phyloP scores from a whole-genome alignment of 2,888 invertebrate species.

The Amiota communis region DNA sequence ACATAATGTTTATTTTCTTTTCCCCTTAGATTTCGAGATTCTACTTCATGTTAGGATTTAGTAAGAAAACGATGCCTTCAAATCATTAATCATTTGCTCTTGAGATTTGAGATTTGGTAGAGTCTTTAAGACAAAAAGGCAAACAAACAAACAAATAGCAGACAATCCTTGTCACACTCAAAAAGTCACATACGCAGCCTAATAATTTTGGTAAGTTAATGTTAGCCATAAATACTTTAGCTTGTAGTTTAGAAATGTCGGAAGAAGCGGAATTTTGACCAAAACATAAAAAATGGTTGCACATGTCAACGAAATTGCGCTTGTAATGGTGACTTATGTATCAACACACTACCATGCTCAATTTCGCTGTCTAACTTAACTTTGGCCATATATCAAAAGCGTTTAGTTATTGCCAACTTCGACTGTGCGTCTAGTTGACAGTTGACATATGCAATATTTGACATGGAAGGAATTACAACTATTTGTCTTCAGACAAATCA shows the following conservation, averaged over 20 bases:
- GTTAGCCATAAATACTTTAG: slow-evolving; percentile 3
- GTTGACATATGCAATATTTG: slow-evolving; percentile 63
- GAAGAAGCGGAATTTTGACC: slow-evolving; percentile 50
- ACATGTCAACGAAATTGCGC: slow-evolving; percentile 48
- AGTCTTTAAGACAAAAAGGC: slow-evolving; percentile 2
- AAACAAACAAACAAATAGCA: not conserved
- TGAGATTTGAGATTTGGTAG: slow-evolving; percentile 1
- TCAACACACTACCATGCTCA: not conserved
- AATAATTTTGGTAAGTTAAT: slow-evolving; percentile 15
- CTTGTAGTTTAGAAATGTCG: not conserved
- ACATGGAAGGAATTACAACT: slow-evolving; percentile 63
- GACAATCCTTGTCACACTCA: not conserved
- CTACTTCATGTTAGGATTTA: not conserved
- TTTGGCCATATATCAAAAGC: slow-evolving; percentile 22
- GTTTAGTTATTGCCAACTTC: slow-evolving; percentile 9
- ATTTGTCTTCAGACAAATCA: slow-evolving; percentile 59
- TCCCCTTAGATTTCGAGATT: not conserved
- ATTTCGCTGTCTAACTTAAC: not conserved
- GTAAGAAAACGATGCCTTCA: not conserved
- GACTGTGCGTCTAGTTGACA: slow-evolving; percentile 49
- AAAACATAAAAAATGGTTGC: slow-evolving; percentile 54
- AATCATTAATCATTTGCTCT: slow-evolving; percentile 9
- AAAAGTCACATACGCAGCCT: not conserved
- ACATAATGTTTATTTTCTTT: no score
- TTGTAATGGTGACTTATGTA: slow-evolving; percentile 62